Evolutionary conservation across 1,140 invertebrate genomes (phyloP), one percentile per base, ranked within the genome.

Genomic region (Fopius arisanus): DNA sequence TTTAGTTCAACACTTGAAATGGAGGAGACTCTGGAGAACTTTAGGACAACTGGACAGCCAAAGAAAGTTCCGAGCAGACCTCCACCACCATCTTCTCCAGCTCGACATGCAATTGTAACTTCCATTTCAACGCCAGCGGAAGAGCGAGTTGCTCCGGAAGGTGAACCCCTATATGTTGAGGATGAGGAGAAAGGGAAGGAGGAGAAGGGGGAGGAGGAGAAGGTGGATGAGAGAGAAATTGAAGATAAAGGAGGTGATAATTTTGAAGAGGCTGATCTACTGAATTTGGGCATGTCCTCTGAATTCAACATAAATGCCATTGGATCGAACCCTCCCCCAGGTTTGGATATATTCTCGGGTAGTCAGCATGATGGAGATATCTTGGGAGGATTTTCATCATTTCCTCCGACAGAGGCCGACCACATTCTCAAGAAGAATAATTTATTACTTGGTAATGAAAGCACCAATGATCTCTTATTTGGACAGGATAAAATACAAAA

Each of bases 1-100:
- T 97, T 97, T 82, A 92, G 92, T 14, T 93, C 92, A 0, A 92
- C 92, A 71, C 88, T 96, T 40, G 96, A 98, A 86, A 92, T 93
- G 84, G 94, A 96, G 62, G 94, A 96, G 83, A 93, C 92, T 77
- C 87, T 94, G 10, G 94, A 96, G 76, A 95, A 93, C 78, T 96
- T 95, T 83, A 91, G 92, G 73, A 80, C 76, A 7, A 33, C 74
- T 41, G 10, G 66, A 2, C 29, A 69, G 43, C 40, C 29, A 19
- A 37, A 71, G 31, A 19, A n/a, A 66, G 23, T 37, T 14, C 37
- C 67, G 29, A 37, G 1, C 28, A 43, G 29, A 26, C 33, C 33
- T 19, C 16, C 67, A 3, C 23, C 37, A 12, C 21, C 41, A 26
- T 12, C 40, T 2, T 16, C 62, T 7, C 29, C 62, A 19, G 28